These are phyloP conservation scores for Dipus sagitta DNA, from an alignment of 2,797 vertebrate genomes.

Conservation along the genomic window DNA sequence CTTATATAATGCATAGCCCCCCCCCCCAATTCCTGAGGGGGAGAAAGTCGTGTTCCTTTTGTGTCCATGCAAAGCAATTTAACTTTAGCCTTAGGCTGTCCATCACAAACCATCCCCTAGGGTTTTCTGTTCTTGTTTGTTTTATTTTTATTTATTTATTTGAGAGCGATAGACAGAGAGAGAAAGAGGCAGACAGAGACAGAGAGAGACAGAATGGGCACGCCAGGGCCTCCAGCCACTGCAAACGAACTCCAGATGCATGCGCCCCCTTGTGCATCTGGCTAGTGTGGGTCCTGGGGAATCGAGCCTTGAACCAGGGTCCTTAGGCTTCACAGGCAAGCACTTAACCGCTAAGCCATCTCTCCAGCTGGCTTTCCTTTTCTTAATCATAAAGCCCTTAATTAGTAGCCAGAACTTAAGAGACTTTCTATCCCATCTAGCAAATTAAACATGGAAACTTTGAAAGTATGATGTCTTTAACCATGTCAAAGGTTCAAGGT, in stretches of 20 bases:
- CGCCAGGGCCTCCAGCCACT: no score
- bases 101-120: background rate
- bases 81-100: background rate
- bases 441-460: background rate
- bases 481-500: background rate
- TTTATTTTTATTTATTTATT: no score
- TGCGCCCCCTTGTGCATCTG: no score
- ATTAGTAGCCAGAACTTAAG: constrained; percentile 21
- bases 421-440: background rate
- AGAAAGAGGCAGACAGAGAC: no score
- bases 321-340: background rate
- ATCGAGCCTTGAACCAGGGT: no score
- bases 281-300: no score
- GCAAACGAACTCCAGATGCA: no score
- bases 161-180: no score
- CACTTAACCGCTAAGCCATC: no score
- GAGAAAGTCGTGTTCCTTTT: constrained; percentile 26
- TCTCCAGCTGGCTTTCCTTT: background rate
- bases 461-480: background rate
- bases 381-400: background rate
- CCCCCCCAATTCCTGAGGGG: background rate
- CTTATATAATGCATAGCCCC: background rate
- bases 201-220: no score
- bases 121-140: background rate
- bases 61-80: constrained; percentile 24